phyloP scores from a whole-genome alignment of 2,888 invertebrate species.

The Lycia hirtaria region DNA sequence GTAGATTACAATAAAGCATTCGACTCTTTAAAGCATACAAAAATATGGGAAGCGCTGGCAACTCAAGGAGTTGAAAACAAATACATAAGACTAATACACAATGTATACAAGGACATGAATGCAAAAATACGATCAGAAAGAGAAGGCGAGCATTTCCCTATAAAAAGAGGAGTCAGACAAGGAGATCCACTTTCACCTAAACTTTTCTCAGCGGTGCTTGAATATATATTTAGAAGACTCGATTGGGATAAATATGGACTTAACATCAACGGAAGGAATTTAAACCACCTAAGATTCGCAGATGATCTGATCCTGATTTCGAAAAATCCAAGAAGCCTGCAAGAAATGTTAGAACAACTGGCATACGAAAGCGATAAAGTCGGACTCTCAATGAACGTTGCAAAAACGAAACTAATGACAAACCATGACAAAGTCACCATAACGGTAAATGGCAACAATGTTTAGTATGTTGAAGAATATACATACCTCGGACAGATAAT shows the following conservation, averaged over 20 bases:
- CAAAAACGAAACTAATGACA: slow-evolving; percentile 3
- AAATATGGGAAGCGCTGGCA: background rate
- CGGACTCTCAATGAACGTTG: background rate
- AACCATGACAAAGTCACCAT: background rate
- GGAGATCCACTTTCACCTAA: slow-evolving; percentile 1
- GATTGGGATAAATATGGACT: background rate
- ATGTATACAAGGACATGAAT: background rate
- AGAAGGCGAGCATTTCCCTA: too few relatives aligned
- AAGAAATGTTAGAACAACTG: background rate
- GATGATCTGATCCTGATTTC: background rate
- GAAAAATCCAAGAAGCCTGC: background rate
- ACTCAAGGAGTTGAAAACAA: background rate
- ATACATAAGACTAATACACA: background rate
- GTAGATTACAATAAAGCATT: background rate
- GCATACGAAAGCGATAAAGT: background rate
- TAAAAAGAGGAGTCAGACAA: background rate
- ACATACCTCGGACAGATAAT: background rate
- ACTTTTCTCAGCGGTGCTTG: background rate
- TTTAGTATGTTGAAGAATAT: background rate
- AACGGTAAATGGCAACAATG: background rate
- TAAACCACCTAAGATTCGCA: background rate
- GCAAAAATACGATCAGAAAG: background rate
- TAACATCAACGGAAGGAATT: background rate
- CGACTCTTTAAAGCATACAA: background rate
- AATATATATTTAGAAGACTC: background rate